A percentile compares a stretch with the other conserved stretches of the same genome.
phyloP scores from a whole-genome alignment of 2,888 invertebrate genomes.

The Hololepta plana region DNA sequence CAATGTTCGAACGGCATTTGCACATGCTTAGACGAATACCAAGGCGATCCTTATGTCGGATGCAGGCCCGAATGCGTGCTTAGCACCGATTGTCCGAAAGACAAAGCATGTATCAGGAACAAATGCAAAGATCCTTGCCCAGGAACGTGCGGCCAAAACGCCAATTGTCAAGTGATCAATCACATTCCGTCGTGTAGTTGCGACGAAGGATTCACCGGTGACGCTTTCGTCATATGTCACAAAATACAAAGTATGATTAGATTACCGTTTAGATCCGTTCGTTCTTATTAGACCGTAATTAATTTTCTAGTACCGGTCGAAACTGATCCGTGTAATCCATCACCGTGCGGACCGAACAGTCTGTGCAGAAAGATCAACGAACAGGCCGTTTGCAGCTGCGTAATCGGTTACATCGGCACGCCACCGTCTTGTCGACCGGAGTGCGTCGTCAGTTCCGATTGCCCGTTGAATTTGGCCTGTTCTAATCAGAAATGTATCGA shows the following conservation, averaged over 20 bases:
- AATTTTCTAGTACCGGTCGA: slow-evolving; percentile 30
- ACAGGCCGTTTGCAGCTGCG: slow-evolving; percentile 50
- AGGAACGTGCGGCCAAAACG: slow-evolving; percentile 42
- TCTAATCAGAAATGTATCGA: slow-evolving; percentile 56
- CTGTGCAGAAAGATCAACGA: slow-evolving; percentile 46
- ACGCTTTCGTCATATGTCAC: slow-evolving; percentile 48
- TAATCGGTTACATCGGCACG: slow-evolving; percentile 44
- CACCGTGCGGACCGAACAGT: slow-evolving; percentile 57
- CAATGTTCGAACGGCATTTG: slow-evolving; percentile 30
- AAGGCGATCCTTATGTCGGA: slow-evolving; percentile 31
- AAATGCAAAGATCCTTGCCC: slow-evolving; percentile 42
- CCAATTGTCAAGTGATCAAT: slow-evolving; percentile 36
- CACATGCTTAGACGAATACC: slow-evolving; percentile 28
- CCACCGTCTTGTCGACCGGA: slow-evolving; percentile 57
- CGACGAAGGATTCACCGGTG: slow-evolving; percentile 44
- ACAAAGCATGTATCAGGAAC: slow-evolving; percentile 39
- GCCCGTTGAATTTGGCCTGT: slow-evolving; percentile 47
- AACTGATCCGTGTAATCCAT: slow-evolving; percentile 46
- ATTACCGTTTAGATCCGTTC: slow-evolving; percentile 33
- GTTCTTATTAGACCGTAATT: too few species aligned
- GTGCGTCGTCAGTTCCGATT: slow-evolving; percentile 52
- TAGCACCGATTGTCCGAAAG: slow-evolving; percentile 38
- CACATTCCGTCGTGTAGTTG: slow-evolving; percentile 43
- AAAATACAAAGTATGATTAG: slow-evolving; percentile 13
- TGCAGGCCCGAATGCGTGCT: slow-evolving; percentile 42